Evolutionary conservation across 2,113 vertebrate species (phyloP).

Genomic region (Pygoscelis antarcticus): DNA sequence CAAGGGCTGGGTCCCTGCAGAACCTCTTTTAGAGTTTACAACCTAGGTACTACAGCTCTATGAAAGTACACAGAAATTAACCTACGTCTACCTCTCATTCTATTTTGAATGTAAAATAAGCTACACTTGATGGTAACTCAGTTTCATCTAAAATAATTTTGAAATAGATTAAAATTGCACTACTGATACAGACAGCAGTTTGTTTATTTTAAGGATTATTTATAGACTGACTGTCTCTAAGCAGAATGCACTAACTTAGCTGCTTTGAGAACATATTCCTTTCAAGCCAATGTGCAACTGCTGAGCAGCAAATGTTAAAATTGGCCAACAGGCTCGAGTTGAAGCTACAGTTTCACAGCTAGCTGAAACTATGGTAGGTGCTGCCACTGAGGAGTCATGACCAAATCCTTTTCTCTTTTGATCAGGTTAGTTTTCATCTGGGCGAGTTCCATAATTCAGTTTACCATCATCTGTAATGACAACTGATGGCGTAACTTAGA

Average conservation of each 20-base stretch:
- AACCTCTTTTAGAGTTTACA: neutral
- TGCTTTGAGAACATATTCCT: conserved; percentile 43
- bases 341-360: neutral
- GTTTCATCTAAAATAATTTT: neutral
- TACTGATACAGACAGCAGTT: neutral
- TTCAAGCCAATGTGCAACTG: conserved; percentile 7
- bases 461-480: neutral
- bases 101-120: neutral
- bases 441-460: neutral
- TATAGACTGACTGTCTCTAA: conserved; percentile 28
- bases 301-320: neutral
- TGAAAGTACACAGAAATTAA: neutral
- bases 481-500: neutral
- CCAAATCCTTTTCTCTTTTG: neutral
- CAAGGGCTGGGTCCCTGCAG: neutral
- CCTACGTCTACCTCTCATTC: neutral
- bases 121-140: neutral
- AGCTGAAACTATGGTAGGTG: neutral
- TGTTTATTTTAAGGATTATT: conserved; percentile 53
- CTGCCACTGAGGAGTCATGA: neutral
- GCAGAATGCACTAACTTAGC: conserved; percentile 16
- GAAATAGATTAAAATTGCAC: neutral
- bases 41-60: neutral
- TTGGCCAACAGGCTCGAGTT: neutral
- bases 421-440: neutral